Conservation (phyloP, 2,113 vertebrate genomes). For the Corythaeola cristata region DNA sequence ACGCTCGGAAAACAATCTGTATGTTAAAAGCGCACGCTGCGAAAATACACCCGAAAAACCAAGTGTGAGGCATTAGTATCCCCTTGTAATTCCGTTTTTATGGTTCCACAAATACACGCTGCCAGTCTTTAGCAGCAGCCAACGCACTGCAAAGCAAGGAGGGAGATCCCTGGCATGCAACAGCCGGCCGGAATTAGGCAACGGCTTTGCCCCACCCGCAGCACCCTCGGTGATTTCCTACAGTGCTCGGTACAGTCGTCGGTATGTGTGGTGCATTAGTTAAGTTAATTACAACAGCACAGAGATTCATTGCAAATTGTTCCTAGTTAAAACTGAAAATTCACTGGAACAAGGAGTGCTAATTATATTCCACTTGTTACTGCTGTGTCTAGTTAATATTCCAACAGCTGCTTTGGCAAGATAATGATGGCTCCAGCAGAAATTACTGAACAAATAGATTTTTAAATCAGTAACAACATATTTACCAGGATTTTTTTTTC, state of each 20-base stretch:
- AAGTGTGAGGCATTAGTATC: not conserved
- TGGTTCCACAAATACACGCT: not conserved
- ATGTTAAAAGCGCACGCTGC: not conserved
- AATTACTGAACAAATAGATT: conserved; percentile 70
- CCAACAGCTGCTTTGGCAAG: conserved; percentile 74
- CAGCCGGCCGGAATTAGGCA: conserved; percentile 47
- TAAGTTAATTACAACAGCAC: conserved; percentile 67
- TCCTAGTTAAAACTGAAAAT: conserved; percentile 80
- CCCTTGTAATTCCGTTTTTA: not conserved
- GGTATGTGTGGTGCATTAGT: conserved; percentile 44
- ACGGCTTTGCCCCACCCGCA: conserved; percentile 51
- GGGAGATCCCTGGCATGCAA: conserved; percentile 13
- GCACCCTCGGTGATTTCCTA: conserved; percentile 64
- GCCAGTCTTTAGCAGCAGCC: not conserved
- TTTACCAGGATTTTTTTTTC: conserved; percentile 47
- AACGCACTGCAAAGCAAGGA: not conserved
- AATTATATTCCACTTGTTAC: conserved; percentile 75
- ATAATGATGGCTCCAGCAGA: conserved; percentile 66
- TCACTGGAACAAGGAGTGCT: conserved; percentile 80
- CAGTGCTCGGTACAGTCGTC: conserved; percentile 47
- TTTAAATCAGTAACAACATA: conserved; percentile 67
- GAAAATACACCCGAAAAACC: not conserved
- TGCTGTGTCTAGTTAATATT: conserved; percentile 71
- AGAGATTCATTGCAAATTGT: conserved; percentile 70
- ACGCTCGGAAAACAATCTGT: not conserved